Conservation (phyloP, 2,888 invertebrate genomes). For the Lacanobia wlatinum region DNA sequence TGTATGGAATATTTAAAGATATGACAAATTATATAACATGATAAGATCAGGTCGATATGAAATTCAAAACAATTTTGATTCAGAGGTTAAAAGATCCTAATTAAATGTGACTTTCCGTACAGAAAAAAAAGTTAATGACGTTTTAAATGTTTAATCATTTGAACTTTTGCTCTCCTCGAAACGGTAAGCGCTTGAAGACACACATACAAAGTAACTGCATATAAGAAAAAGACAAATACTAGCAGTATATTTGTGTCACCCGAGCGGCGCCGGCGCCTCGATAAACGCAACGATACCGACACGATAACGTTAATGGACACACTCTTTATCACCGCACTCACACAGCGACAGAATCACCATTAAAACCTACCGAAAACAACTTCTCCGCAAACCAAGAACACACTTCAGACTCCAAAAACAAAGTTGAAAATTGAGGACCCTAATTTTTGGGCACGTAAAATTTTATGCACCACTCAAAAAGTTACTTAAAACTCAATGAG, state of each 20-base stretch:
- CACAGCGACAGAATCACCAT: conserved; percentile 71
- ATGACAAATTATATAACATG: conserved; percentile 52
- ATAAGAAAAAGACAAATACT: conserved; percentile 78
- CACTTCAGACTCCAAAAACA: conserved; percentile 58
- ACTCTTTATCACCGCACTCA: conserved; percentile 81
- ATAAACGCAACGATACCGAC: conserved; percentile 86
- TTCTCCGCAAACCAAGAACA: conserved; percentile 67
- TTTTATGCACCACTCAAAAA: conserved; percentile 19
- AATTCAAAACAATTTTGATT: conserved; percentile 35
- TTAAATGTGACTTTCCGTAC: not conserved
- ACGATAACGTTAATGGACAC: conserved; percentile 89
- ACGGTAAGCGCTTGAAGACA: conserved; percentile 47
- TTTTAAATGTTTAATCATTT: conserved; percentile 18
- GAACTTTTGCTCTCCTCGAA: conserved; percentile 26
- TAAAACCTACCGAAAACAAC: conserved; percentile 74
- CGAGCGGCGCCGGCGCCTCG: conserved; percentile 87
- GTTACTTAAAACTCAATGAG: conserved; percentile 57
- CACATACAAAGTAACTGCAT: conserved; percentile 60
- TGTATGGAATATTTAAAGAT: conserved; percentile 30
- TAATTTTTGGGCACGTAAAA: conserved; percentile 21
- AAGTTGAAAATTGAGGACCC: conserved; percentile 40
- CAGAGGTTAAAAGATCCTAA: conserved; percentile 5
- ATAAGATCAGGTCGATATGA: conserved; percentile 52
- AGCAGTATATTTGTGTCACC: conserved; percentile 79
- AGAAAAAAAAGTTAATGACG: not conserved